Conservation (phyloP, 2,797 vertebrate genomes). For the Melanotaenia nigrans region DNA sequence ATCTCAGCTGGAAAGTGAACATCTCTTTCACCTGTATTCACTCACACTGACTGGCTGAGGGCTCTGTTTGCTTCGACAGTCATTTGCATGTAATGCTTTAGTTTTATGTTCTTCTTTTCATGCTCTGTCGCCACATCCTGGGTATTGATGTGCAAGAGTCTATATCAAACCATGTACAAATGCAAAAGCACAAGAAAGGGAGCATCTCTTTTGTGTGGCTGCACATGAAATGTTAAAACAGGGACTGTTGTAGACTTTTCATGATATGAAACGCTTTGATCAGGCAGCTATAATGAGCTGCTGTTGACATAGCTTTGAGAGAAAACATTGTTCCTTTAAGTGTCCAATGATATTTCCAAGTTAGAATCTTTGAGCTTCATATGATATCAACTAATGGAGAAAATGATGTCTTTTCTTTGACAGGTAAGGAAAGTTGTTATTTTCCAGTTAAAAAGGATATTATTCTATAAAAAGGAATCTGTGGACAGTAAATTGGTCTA, state of each 20-base stretch:
- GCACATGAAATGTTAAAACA: constrained; percentile 54
- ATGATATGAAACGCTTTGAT: constrained; percentile 67
- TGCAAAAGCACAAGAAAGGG: constrained; percentile 53
- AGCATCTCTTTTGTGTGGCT: constrained; percentile 55
- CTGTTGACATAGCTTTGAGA: constrained; percentile 57
- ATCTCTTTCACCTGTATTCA: constrained; percentile 29
- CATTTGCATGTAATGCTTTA: constrained; percentile 42
- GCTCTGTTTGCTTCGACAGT: constrained; percentile 35
- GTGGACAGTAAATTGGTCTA: constrained; percentile 8
- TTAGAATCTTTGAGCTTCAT: constrained; percentile 26
- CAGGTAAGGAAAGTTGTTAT: constrained; percentile 17
- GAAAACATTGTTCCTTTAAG: constrained; percentile 56
- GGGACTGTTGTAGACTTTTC: constrained; percentile 35
- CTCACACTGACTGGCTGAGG: constrained; percentile 44
- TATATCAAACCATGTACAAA: constrained; percentile 56
- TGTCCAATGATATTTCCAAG: constrained; percentile 51
- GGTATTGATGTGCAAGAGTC: constrained; percentile 46
- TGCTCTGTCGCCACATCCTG: constrained; percentile 37
- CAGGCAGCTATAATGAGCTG: constrained; percentile 62
- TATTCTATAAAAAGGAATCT: constrained; percentile 26
- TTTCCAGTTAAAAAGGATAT: constrained; percentile 13
- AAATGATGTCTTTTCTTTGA: constrained; percentile 37
- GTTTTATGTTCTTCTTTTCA: constrained; percentile 48
- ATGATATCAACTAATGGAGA: constrained; percentile 25
- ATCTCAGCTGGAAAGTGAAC: constrained; percentile 37